A percentile compares a stretch with the other conserved stretches of the same genome.
Evolutionary conservation across 1,140 invertebrate genomes (phyloP).

Genomic region (Sycobia sp.): DNA sequence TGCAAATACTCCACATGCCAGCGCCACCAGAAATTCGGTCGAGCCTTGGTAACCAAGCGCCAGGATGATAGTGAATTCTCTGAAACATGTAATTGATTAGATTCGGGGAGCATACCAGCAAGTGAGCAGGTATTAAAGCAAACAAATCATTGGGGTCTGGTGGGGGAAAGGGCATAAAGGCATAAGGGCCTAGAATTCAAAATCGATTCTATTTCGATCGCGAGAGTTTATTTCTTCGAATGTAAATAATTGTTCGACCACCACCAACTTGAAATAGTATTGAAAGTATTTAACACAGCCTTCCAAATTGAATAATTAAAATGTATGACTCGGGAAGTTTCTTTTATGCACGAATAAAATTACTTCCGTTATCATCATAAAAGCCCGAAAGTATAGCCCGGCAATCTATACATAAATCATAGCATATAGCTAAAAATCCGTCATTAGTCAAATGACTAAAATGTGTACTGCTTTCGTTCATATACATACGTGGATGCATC

Average conservation of each 20-base stretch:
- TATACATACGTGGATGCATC: too few species aligned
- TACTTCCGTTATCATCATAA: too few species aligned
- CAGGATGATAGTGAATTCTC: not conserved
- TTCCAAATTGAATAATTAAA: too few species aligned
- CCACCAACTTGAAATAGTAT: not conserved
- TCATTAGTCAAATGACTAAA: too few species aligned
- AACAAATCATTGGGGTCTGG: not conserved
- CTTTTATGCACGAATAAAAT: too few species aligned
- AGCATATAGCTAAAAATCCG: too few species aligned
- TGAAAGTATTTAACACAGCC: too few species aligned
- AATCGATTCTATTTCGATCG: not conserved
- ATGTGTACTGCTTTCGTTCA: too few species aligned
- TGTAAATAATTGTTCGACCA: not conserved
- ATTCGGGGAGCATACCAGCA: not conserved
- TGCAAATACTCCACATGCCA: not conserved
- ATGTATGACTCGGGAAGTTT: too few species aligned
- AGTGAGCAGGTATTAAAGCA: not conserved
- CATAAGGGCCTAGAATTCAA: constrained; percentile 2
- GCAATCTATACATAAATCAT: too few species aligned
- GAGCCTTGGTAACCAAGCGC: not conserved
- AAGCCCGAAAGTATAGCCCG: too few species aligned
- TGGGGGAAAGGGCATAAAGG: not conserved
- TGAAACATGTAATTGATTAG: not conserved
- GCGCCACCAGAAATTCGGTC: not conserved
- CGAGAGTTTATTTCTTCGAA: not conserved